Conservation (phyloP, 2,113 vertebrate species). For the Tragulus kanchil region DNA sequence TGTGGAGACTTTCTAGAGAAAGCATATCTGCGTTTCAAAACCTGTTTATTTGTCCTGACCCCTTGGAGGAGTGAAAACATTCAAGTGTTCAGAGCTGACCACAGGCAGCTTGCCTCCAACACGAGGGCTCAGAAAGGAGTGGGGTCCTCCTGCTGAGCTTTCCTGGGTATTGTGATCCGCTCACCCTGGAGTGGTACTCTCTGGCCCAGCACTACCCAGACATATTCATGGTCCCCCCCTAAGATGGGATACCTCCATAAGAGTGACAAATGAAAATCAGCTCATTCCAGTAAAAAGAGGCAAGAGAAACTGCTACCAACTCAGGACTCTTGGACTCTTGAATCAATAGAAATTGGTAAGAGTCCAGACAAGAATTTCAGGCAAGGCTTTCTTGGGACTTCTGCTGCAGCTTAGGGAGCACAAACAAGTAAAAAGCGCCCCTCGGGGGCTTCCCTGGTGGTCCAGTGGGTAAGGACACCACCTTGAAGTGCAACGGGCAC, state of each 20-base stretch:
- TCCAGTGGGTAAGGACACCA: too few relatives aligned
- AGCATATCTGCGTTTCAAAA: background rate
- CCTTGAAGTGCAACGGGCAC: too few relatives aligned
- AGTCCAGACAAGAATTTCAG: background rate
- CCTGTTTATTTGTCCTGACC: background rate
- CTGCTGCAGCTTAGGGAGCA: background rate
- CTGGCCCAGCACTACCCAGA: background rate
- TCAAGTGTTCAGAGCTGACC: background rate
- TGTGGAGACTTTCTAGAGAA: background rate
- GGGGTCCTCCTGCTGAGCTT: background rate
- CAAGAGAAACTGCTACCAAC: background rate
- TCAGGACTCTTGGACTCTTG: background rate
- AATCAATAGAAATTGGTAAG: background rate
- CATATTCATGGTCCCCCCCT: background rate
- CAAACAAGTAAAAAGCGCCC: background rate
- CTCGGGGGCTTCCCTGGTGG: too few relatives aligned
- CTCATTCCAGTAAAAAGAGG: background rate
- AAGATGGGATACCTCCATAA: background rate
- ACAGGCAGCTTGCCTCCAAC: background rate
- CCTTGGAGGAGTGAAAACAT: background rate
- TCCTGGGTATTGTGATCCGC: background rate
- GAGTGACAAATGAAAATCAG: background rate
- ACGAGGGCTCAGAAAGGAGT: background rate
- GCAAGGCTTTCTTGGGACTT: background rate
- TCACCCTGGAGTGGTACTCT: background rate